These are phyloP conservation scores for Protodeltote pygarga DNA, from an alignment of 2,888 invertebrate species.

Conservation along the genomic window DNA sequence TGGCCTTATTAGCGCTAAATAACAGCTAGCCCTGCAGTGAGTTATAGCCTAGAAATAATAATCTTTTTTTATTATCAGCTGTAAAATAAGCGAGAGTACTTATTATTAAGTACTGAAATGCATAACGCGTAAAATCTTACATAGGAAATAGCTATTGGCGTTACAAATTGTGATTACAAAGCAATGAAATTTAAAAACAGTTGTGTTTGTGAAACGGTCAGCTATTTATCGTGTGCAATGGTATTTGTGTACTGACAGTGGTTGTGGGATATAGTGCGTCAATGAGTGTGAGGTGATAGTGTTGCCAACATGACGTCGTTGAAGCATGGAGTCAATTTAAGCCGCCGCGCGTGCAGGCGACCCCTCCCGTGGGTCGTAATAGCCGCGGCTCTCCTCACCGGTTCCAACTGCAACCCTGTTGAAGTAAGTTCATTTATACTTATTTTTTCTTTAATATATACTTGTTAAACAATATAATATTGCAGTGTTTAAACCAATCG, in stretches of 20 bases:
- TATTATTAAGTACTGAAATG: too few relatives aligned
- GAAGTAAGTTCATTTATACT: constrained; percentile 69
- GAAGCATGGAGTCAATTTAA: constrained; percentile 90
- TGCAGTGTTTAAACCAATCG: too few relatives aligned
- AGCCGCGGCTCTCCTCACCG: constrained; percentile 62
- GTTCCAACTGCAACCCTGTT: constrained; percentile 62
- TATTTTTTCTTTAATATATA: not conserved
- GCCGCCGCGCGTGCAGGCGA: constrained; percentile 90
- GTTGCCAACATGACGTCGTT: constrained; percentile 83
- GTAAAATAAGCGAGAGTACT: too few relatives aligned
- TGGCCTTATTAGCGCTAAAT: too few relatives aligned
- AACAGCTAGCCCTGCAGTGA: too few relatives aligned
- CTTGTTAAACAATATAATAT: not conserved
- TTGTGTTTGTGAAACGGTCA: constrained; percentile 9
- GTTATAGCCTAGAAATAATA: too few relatives aligned
- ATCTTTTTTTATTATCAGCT: too few relatives aligned
- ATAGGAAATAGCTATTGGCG: constrained; percentile 62
- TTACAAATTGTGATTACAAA: constrained; percentile 62
- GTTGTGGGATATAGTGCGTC: constrained; percentile 40
- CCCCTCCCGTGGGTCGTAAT: constrained; percentile 45
- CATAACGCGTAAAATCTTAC: constrained; percentile 4
- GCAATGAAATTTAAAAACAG: constrained; percentile 18
- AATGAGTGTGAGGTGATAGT: constrained; percentile 64
- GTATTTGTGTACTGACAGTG: constrained; percentile 29
- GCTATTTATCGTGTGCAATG: too few relatives aligned